Percentiles rank a stretch among this genome's conserved stretches.
phyloP scores from a whole-genome alignment of 1,140 invertebrate species.

The Lutraria rhynchaena region DNA sequence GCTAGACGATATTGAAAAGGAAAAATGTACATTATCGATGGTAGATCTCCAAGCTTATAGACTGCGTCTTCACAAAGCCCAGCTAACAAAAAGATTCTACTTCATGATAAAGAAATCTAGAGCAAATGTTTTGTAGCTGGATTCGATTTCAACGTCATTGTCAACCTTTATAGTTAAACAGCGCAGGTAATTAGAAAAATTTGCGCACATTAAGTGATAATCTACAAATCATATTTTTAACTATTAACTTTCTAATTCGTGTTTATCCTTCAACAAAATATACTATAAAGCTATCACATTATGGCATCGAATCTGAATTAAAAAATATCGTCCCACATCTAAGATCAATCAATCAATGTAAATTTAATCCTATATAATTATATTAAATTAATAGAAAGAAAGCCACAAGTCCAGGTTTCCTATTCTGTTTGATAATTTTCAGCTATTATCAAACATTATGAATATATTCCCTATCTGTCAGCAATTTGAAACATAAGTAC shows the following conservation, averaged over 20 bases:
- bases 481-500: too few species aligned
- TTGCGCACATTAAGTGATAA: neutral
- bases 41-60: neutral
- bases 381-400: too few species aligned
- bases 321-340: neutral
- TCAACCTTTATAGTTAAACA: too few species aligned
- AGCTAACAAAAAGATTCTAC: slow-evolving; percentile 15
- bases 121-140: too few species aligned
- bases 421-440: too few species aligned
- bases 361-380: slow-evolving; percentile 11
- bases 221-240: slow-evolving; percentile 1
- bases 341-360: slow-evolving; percentile 13
- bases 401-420: too few species aligned
- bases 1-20: slow-evolving; percentile 28
- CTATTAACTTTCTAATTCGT: slow-evolving; percentile 20
- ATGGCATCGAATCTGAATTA: slow-evolving; percentile 10
- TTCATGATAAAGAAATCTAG: neutral
- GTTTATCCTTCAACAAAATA: slow-evolving; percentile 14
- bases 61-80: slow-evolving; percentile 1
- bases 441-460: too few species aligned
- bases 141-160: too few species aligned
- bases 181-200: too few species aligned
- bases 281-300: neutral
- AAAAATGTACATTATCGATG: slow-evolving; percentile 13
- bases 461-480: too few species aligned